phyloP scores from a whole-genome alignment of 2,797 vertebrate genomes.

The Vultur gryphus region DNA sequence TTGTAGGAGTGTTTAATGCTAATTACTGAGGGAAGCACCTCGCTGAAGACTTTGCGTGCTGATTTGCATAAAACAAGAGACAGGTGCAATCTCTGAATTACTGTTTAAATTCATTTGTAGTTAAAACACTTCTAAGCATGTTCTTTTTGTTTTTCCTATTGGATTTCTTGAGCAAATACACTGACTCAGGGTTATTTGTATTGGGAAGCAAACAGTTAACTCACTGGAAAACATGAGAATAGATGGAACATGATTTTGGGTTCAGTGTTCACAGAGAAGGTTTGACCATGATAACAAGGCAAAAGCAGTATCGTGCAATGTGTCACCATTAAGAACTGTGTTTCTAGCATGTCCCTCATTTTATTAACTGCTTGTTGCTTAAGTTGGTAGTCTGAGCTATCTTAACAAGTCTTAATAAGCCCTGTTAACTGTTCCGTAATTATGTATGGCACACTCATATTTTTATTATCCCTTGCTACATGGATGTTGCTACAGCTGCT shows the following conservation, averaged over 20 bases:
- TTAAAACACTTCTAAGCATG: neutral
- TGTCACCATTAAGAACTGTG: neutral
- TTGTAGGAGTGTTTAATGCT: neutral
- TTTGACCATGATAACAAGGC: neutral
- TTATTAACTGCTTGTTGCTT: neutral
- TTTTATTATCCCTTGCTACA: neutral
- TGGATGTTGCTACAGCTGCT: neutral
- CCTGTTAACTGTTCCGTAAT: neutral
- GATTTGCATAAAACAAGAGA: neutral
- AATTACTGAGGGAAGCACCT: neutral
- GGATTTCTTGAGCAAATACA: neutral
- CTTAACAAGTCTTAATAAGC: neutral
- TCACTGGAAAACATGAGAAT: neutral
- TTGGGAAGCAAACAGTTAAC: neutral
- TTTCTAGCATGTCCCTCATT: neutral
- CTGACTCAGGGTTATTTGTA: neutral
- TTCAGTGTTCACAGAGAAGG: neutral
- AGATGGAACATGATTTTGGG: neutral
- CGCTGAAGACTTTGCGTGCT: neutral
- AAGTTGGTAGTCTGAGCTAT: neutral
- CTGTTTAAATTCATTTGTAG: neutral
- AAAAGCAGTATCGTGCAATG: neutral
- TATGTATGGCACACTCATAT: neutral
- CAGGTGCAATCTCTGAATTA: neutral
- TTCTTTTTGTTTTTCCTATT: neutral